A percentile compares a stretch with the other conserved stretches of the same genome.
phyloP scores from a whole-genome alignment of 1,140 invertebrate genomes.

The Drosophila sturtevanti region DNA sequence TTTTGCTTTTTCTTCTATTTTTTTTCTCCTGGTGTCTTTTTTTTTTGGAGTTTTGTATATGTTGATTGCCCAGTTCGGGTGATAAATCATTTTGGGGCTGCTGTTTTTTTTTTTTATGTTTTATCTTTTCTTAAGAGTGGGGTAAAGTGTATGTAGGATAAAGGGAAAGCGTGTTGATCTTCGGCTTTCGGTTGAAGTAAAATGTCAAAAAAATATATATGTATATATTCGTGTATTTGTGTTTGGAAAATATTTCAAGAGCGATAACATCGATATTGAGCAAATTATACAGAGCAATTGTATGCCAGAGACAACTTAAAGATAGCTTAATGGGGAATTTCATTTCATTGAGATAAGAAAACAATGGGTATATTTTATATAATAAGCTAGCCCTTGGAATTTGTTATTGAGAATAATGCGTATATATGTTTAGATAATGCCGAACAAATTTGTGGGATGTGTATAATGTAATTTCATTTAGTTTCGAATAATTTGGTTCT shows the following conservation, averaged over 20 bases:
- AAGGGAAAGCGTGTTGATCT: conserved; percentile 5
- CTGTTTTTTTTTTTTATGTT: neutral
- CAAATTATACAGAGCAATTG: neutral
- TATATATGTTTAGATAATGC: no score
- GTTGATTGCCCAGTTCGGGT: conserved; percentile 5
- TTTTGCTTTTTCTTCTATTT: neutral
- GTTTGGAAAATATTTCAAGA: neutral
- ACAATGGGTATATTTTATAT: no score
- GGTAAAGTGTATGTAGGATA: conserved; percentile 1
- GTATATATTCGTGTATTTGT: neutral
- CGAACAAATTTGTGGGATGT: no score
- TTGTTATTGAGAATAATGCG: no score
- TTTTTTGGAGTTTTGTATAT: neutral
- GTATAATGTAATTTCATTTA: no score
- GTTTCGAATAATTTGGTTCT: no score
- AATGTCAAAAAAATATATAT: neutral
- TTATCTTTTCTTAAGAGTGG: neutral
- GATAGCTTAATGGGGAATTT: neutral
- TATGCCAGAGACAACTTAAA: neutral
- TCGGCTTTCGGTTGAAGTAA: neutral
- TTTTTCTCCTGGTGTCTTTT: neutral
- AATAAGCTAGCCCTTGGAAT: no score
- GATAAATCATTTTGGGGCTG: conserved; percentile 5
- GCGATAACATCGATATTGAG: neutral
- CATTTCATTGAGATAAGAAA: neutral